These are phyloP conservation scores for Ectropis crepuscularia DNA, from an alignment of 2,888 invertebrate species.

Conservation along the genomic window DNA sequence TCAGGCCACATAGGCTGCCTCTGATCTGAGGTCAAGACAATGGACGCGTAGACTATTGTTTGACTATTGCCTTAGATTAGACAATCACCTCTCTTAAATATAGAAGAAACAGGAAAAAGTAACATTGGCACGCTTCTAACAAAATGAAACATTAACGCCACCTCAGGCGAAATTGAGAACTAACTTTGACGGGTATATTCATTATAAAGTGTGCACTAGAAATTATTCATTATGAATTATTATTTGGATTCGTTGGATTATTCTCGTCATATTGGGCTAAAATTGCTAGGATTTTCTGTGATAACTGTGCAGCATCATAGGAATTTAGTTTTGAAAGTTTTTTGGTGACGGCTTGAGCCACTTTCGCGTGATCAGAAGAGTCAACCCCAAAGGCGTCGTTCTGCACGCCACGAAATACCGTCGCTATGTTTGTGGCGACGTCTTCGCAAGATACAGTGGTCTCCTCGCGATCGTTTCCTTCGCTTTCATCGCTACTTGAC, in stretches of 20 bases:
- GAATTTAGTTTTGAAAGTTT: constrained; percentile 66
- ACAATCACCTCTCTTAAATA: too few relatives aligned
- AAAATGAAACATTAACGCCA: too few relatives aligned
- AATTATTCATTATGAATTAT: constrained; percentile 28
- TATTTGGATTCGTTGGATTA: constrained; percentile 72
- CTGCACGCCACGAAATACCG: constrained; percentile 65
- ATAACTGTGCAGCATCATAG: constrained; percentile 63
- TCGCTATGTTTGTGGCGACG: constrained; percentile 62
- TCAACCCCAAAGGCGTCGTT: constrained; percentile 66
- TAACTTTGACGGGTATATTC: too few relatives aligned
- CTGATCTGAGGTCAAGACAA: too few relatives aligned
- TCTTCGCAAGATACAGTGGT: constrained; percentile 54
- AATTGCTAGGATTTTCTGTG: constrained; percentile 68
- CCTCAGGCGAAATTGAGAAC: too few relatives aligned
- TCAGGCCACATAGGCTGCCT: too few relatives aligned
- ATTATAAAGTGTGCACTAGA: too few relatives aligned
- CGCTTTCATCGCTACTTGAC: constrained; percentile 49
- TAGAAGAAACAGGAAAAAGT: too few relatives aligned
- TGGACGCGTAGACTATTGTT: too few relatives aligned
- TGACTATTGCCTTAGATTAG: too few relatives aligned
- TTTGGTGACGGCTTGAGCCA: constrained; percentile 61
- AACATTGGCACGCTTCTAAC: too few relatives aligned
- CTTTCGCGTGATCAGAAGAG: constrained; percentile 58
- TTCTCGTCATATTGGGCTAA: constrained; percentile 67
- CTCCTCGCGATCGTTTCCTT: constrained; percentile 41